Evolutionary conservation across 2,888 invertebrate genomes (phyloP), one percentile per base, ranked within the genome.

Genomic region (Oligia latruncula): DNA sequence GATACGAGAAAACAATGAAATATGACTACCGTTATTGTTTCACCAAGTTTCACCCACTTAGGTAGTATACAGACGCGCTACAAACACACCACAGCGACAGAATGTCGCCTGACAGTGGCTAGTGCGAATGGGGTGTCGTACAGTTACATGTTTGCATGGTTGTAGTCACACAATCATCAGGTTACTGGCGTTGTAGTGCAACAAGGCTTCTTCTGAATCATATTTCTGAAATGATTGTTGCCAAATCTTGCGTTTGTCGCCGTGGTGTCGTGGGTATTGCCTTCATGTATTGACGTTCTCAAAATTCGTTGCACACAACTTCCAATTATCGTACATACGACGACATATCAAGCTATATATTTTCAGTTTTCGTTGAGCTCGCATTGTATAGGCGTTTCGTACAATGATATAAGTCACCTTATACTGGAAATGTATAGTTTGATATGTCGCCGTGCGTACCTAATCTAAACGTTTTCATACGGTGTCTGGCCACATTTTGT

Each of bases 1-100:
- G 90, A 93, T 92, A 91, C 89, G 91, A 90, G 89, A 91, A 90
- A 90, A 91, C 89, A 90, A 91, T 94, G 93, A 94, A 93, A 92
- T 94, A 94, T 92, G 91, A 90, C 85, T 88, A 84, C 90, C 87
- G 91, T 92, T 94, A 94, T 94, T 94, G 94, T 93, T 94, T 92
- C 89, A 84, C 88, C 81, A 94, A 94, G 88, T 94, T 94, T 90
- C 81, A 65, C 71, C 58, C 86, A 90, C 89, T 86, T 66, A 35
- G 49, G 40, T 55, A 3, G 13, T 20, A 40, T 15, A 11, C 40
- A 65, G 29, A 82, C 64, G 49, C 1, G 76, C 35, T 23, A 62
- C 52, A 46, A n/a, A 2, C n/a, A 43, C n/a, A 5, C 0, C 1
- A 29, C 6, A 66, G 74, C 23, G 23, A n/a, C 23, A 15, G n/a